phyloP scores from a whole-genome alignment of 2,113 vertebrate genomes.

The Nyctibius bracteatus region DNA sequence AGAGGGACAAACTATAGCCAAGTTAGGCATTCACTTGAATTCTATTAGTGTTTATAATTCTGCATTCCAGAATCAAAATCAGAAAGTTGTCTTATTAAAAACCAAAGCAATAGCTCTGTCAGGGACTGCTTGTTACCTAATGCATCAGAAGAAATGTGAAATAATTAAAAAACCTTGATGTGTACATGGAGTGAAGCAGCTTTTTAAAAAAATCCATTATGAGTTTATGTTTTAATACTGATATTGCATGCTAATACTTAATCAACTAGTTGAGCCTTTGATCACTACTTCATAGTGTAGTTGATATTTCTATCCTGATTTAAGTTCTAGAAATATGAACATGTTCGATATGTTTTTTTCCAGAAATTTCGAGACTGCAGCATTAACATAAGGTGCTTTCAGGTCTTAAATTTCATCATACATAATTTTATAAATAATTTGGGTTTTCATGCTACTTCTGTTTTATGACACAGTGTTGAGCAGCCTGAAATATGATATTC shows the following conservation, averaged over 20 bases:
- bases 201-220: not conserved
- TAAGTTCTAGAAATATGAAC: not conserved
- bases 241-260: not conserved
- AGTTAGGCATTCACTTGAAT: not conserved
- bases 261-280: not conserved
- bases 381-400: not conserved
- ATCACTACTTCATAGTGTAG: not conserved
- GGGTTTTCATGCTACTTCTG: not conserved
- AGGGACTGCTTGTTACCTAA: not conserved
- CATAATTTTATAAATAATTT: not conserved
- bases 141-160: not conserved
- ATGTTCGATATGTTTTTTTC: not conserved
- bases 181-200: not conserved
- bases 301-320: not conserved
- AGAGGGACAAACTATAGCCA: not conserved
- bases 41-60: not conserved
- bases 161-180: not conserved
- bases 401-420: not conserved
- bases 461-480: not conserved
- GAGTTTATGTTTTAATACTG: not conserved
- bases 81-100: not conserved
- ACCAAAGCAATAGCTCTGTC: not conserved
- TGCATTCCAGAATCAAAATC: not conserved
- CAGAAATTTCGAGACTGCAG: not conserved
- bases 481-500: not conserved